These are phyloP conservation scores for Ranitomeya imitator DNA, from an alignment of 2,113 vertebrate species.

Conservation along the genomic window DNA sequence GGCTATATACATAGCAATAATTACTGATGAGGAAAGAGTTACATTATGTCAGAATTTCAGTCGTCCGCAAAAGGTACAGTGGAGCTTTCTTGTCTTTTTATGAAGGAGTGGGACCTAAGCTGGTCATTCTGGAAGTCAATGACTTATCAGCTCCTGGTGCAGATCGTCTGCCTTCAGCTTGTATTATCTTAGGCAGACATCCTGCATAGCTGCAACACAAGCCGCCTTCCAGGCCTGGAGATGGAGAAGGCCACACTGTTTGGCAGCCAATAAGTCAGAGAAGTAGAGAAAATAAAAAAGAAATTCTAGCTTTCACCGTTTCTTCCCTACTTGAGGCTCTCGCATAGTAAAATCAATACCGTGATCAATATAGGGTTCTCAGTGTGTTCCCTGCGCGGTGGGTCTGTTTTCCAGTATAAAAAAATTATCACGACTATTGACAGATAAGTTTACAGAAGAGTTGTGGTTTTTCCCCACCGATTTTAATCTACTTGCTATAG, in stretches of 20 bases:
- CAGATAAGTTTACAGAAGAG: slow-evolving; percentile 65
- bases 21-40: not conserved
- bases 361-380: slow-evolving; percentile 80
- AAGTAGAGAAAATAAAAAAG: slow-evolving; percentile 60
- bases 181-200: slow-evolving; percentile 80
- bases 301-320: slow-evolving; percentile 79
- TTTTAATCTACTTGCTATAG: not conserved
- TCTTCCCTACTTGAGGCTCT: slow-evolving; percentile 67
- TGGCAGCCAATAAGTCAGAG: slow-evolving; percentile 70
- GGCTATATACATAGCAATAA: no score
- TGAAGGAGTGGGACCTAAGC: slow-evolving; percentile 65
- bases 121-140: slow-evolving; percentile 70
- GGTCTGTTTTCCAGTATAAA: slow-evolving; percentile 71
- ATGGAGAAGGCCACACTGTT: slow-evolving; percentile 66
- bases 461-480: not conserved
- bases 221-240: slow-evolving; percentile 67
- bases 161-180: slow-evolving; percentile 71
- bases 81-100: slow-evolving; percentile 60
- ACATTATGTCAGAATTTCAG: slow-evolving; percentile 49
- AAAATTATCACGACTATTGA: slow-evolving; percentile 71
- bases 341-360: slow-evolving; percentile 77
- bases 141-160: slow-evolving; percentile 68
- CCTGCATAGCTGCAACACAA: slow-evolving; percentile 73
- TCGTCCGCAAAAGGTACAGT: slow-evolving; percentile 54
- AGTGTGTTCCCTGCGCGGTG: slow-evolving; percentile 73